Base-by-base conservation (phyloP, 35 echinoderm and acorn worm genomes). In the Chiridota heheva region DNA sequence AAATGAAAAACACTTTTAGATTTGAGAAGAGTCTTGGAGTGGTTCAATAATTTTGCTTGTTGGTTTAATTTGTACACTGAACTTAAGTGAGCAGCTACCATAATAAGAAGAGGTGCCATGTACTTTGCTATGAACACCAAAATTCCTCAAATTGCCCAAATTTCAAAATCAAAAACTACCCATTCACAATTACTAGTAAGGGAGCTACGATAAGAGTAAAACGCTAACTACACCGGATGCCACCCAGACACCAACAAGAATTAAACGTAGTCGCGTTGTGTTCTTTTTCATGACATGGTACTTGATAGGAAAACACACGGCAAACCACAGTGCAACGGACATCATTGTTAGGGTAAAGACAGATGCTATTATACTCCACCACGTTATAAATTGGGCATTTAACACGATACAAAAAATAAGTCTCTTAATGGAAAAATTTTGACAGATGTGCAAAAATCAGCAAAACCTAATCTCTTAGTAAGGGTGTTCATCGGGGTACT, bases 371-470 rank as follows among this genome's bases (percentile, higher is more conserved):
- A 83, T 58, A 5, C 40, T 32, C 26, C 68, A 20, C 62, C 62
- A 83, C 1, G 70, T 2, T 5, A 69, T n/a, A 18, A 71, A 5
- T 42, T 69, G 34, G 7, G 41, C 47, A 33, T 13, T 39, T 6
- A 83, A 30, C 2, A 83, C n/a, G 27, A 47, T 32, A 28, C 80
- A n/a, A n/a, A 83, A 29, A 32, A 69, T n/a, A 83, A 26, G 38
- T 60, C 39, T 12, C 80, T 65, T n/a, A 16, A 32, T 35, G 80
- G 80, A 22, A 83, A 7, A 34, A 71, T 51, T 40, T n/a, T 26
- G 18, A 83, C 12, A 2, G 80, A 83, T n/a, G 80, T 83, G 7
- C 68, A 17, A 24, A 83, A 37, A 40, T 83, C 80, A 55, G 80
- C 80, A 7, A 71, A 30, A 36, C 62, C 80, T 38, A 83, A 58